Conservation (phyloP, 2,113 vertebrate species). For the Psephotus haematonotus region DNA sequence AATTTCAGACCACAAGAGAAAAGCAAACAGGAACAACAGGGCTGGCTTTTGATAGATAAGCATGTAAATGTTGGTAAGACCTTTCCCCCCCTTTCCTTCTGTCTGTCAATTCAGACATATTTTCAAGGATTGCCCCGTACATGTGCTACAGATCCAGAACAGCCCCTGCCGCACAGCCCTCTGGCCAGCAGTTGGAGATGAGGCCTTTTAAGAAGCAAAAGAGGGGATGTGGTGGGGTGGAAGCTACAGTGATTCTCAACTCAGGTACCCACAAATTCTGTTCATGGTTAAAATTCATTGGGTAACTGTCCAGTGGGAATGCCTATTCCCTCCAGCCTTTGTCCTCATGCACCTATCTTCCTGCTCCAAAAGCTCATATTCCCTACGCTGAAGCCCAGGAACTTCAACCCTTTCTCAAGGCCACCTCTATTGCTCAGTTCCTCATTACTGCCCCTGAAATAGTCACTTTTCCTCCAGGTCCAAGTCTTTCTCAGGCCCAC, state of each 20-base stretch:
- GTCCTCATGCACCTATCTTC: not conserved
- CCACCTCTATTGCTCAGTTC: not conserved
- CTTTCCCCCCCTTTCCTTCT: not conserved
- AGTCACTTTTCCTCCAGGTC: not conserved
- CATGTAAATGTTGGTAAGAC: not conserved
- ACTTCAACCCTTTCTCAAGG: not conserved
- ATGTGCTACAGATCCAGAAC: not conserved
- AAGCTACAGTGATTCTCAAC: not conserved
- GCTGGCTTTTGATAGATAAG: not conserved
- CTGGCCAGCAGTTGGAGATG: not conserved
- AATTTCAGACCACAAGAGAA: not conserved
- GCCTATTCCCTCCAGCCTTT: not conserved
- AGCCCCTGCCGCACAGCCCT: not conserved
- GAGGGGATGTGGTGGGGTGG: no score
- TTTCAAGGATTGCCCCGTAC: not conserved
- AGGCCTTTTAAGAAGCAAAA: not conserved
- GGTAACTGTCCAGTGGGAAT: not conserved
- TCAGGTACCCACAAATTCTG: rapidly evolving
- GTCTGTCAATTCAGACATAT: not conserved
- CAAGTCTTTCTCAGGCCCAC: not conserved
- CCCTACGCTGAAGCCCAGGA: not conserved
- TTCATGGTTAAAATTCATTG: not conserved
- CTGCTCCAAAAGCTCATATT: not conserved
- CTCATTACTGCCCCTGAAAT: not conserved
- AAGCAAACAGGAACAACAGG: not conserved